Evolutionary conservation across 2,797 vertebrate genomes (phyloP).

Genomic region (Florisuga fusca): DNA sequence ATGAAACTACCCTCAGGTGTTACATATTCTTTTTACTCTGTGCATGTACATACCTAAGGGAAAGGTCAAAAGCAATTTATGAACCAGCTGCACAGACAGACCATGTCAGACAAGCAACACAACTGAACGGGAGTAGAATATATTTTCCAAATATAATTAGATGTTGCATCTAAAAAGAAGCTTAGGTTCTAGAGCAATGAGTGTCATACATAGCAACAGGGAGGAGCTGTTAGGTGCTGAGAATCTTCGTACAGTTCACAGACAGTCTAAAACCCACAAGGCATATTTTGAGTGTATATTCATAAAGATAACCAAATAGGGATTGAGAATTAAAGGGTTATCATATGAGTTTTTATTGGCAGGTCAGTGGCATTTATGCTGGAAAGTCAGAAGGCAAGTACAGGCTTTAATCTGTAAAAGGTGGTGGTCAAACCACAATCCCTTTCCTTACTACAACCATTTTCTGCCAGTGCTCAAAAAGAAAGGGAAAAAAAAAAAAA

Average conservation of each 20-base stretch:
- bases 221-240: not conserved
- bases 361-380: not conserved
- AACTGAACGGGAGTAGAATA: not conserved
- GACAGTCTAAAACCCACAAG: not conserved
- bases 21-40: not conserved
- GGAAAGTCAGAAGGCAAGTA: not conserved
- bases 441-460: not conserved
- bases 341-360: not conserved
- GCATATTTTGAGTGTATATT: not conserved
- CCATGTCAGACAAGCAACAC: not conserved
- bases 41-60: not conserved
- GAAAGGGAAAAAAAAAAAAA: not conserved
- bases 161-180: not conserved
- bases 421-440: not conserved
- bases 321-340: not conserved
- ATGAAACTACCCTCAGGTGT: not conserved
- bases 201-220: not conserved
- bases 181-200: not conserved
- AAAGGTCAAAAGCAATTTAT: not conserved
- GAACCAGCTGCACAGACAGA: not conserved
- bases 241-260: not conserved
- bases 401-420: not conserved
- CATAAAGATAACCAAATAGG: not conserved
- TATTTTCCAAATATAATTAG: not conserved
- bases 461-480: not conserved